Conservation (phyloP, 2,888 invertebrate species). For the Drosophila paramelanica region DNA sequence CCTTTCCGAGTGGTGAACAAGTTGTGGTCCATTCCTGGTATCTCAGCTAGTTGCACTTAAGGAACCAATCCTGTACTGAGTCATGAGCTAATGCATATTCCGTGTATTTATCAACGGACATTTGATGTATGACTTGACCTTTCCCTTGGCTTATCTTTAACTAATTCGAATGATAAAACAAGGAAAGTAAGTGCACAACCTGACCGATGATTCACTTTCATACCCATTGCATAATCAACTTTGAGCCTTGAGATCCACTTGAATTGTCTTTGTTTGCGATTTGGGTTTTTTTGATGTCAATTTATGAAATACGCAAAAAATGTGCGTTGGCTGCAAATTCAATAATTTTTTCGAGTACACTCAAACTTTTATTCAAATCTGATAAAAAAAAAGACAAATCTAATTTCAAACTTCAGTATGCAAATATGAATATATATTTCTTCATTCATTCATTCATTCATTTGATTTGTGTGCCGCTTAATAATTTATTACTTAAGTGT, state of each 20-base stretch:
- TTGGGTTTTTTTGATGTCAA: not conserved
- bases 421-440: constrained; percentile 10
- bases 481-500: constrained; percentile 60
- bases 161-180: constrained; percentile 1
- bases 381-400: constrained; percentile 7
- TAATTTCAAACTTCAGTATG: constrained; percentile 16
- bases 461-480: constrained; percentile 53
- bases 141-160: constrained; percentile 33
- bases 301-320: not conserved
- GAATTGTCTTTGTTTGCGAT: constrained; percentile 12
- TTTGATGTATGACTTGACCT: constrained; percentile 34
- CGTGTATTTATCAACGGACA: constrained; percentile 8
- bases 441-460: constrained; percentile 18
- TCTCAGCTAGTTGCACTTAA: not conserved
- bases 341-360: constrained; percentile 33
- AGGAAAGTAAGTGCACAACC: constrained; percentile 6
- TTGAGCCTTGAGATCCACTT: constrained; percentile 11
- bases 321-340: constrained; percentile 38
- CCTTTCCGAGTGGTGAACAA: not conserved
- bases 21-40: constrained; percentile 1
- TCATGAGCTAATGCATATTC: constrained; percentile 12
- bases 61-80: constrained; percentile 5
- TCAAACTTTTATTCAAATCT: constrained; percentile 30
- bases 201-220: constrained; percentile 20
- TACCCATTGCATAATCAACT: constrained; percentile 5